Evolutionary conservation across 2,888 invertebrate species (phyloP).

Genomic region (Perizoma affinitatum): DNA sequence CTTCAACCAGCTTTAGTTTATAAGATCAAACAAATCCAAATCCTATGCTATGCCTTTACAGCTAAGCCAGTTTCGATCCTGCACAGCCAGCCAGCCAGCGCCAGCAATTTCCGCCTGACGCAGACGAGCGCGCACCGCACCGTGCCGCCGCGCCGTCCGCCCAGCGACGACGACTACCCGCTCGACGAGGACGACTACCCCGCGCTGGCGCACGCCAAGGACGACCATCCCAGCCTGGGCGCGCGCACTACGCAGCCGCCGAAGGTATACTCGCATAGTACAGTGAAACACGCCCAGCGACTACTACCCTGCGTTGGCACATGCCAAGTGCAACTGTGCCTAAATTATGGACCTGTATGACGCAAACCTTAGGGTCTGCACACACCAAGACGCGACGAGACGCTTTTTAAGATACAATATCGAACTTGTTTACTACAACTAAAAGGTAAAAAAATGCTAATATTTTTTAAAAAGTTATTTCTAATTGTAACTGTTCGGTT

Average conservation of each 20-base stretch:
- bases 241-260: constrained; percentile 66
- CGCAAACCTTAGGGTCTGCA: too few relatives aligned
- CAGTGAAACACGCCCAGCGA: too few relatives aligned
- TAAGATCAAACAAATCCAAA: too few relatives aligned
- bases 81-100: constrained; percentile 75
- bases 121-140: constrained; percentile 68
- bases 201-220: constrained; percentile 52
- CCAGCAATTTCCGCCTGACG: constrained; percentile 75
- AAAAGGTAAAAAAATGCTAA: too few relatives aligned
- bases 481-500: neutral
- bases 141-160: constrained; percentile 27
- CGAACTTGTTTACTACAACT: too few relatives aligned
- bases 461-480: too few relatives aligned
- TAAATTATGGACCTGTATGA: too few relatives aligned
- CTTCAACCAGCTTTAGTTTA: too few relatives aligned
- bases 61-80: constrained; percentile 80
- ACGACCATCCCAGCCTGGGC: constrained; percentile 75
- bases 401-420: too few relatives aligned
- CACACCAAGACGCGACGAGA: too few relatives aligned
- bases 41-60: constrained; percentile 36
- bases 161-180: constrained; percentile 55
- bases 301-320: too few relatives aligned
- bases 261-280: constrained; percentile 55
- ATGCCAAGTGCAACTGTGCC: too few relatives aligned
- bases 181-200: constrained; percentile 56